Conservation (phyloP, 1,140 invertebrate genomes). For the Ceratoteleas bidentatus region DNA sequence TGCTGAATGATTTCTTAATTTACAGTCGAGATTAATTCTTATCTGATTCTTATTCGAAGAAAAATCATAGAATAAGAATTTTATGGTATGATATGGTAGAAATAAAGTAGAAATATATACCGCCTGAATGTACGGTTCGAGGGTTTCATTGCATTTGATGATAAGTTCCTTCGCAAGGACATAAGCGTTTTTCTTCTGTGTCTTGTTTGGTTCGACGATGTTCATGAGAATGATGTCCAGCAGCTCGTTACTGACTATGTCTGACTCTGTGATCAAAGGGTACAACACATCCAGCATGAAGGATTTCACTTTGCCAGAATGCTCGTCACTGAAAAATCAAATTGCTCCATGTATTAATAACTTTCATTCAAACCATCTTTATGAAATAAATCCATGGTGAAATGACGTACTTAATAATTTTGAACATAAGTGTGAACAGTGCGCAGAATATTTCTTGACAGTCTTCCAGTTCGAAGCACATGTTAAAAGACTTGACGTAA, state of each 20-base stretch:
- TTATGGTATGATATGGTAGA: no score
- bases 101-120: conserved; percentile 85
- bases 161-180: conserved; percentile 95
- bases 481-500: conserved; percentile 99
- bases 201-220: conserved; percentile 97
- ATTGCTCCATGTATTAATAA: neutral
- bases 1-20: no score
- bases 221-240: conserved; percentile 97
- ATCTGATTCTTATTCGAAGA: no score
- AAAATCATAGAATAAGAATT: no score
- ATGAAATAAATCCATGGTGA: no score
- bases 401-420: conserved; percentile 96
- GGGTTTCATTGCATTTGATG: conserved; percentile 93
- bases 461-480: conserved; percentile 98
- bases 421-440: conserved; percentile 97
- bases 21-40: no score
- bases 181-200: conserved; percentile 94
- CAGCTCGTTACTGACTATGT: conserved; percentile 96
- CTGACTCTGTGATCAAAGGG: conserved; percentile 96
- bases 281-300: conserved; percentile 98
- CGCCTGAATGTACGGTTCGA: conserved; percentile 96
- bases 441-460: conserved; percentile 98
- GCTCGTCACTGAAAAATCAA: conserved; percentile 90
- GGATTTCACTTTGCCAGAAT: conserved; percentile 96
- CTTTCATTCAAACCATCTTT: no score